Evolutionary conservation across 2,797 vertebrate genomes (phyloP).

Genomic region (Glossophaga mutica): DNA sequence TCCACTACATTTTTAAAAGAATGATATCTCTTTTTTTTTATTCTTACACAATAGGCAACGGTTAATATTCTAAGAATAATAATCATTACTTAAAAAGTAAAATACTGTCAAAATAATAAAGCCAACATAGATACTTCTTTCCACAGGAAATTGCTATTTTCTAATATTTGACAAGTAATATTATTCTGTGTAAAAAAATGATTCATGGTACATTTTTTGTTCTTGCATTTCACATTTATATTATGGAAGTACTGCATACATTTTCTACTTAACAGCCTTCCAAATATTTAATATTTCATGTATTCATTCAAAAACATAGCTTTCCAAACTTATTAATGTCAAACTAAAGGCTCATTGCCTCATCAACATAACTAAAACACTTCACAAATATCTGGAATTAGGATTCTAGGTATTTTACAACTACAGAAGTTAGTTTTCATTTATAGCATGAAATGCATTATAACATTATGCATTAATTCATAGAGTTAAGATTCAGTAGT

Average conservation of each 20-base stretch:
- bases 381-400: background rate
- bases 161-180: constrained; percentile 4
- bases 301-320: background rate
- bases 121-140: background rate
- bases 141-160: background rate
- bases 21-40: background rate
- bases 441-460: background rate
- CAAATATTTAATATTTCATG: constrained; percentile 27
- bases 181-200: background rate
- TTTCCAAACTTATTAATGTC: constrained; percentile 39
- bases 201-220: background rate
- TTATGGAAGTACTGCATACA: background rate
- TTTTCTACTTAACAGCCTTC: background rate
- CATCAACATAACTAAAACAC: background rate
- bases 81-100: background rate
- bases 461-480: background rate
- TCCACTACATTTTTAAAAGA: background rate
- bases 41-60: background rate
- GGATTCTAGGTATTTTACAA: background rate
- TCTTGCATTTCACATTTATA: background rate
- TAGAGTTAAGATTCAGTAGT: background rate
- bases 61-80: constrained; percentile 14
- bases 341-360: background rate
- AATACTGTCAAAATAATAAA: constrained; percentile 53
- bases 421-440: background rate